These are phyloP conservation scores for Emydoidea blandingii DNA, from an alignment of 2,797 vertebrate genomes.

Conservation along the genomic window DNA sequence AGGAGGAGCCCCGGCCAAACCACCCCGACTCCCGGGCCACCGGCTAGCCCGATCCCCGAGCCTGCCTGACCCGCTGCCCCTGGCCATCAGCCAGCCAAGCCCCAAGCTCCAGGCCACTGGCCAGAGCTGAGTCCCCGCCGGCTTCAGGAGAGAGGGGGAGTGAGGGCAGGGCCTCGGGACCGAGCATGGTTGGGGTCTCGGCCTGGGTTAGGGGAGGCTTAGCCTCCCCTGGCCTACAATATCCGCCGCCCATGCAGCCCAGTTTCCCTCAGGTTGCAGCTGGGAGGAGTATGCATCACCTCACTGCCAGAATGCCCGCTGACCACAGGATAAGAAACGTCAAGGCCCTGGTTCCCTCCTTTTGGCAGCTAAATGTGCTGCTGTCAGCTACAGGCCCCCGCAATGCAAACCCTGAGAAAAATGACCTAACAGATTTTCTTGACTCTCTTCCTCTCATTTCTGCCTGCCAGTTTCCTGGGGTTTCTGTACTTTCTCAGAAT, in stretches of 20 bases:
- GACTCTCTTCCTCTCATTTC: not conserved
- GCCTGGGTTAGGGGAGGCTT: too few relatives aligned
- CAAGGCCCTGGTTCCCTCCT: not conserved
- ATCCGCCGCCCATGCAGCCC: too few relatives aligned
- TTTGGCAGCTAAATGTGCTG: not conserved
- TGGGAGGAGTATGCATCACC: accelerated
- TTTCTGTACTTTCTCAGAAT: not conserved
- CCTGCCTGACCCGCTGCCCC: too few relatives aligned
- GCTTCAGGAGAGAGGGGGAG: too few relatives aligned
- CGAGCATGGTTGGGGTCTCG: too few relatives aligned
- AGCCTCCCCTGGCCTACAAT: too few relatives aligned
- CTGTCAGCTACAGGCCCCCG: not conserved
- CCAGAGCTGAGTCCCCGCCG: too few relatives aligned
- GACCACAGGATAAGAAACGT: not conserved
- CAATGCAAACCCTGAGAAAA: not conserved
- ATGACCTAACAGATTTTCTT: not conserved
- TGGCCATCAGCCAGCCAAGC: too few relatives aligned
- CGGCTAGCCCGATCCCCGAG: too few relatives aligned
- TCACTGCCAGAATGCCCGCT: accelerated
- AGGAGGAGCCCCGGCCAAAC: too few relatives aligned
- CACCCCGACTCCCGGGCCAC: not conserved
- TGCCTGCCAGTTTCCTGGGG: not conserved
- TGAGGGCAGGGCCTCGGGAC: too few relatives aligned
- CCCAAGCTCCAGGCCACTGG: too few relatives aligned
- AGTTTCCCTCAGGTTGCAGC: not conserved